Evolutionary conservation across 2,797 vertebrate species (phyloP), one percentile per base, ranked within the genome.

Genomic region (Cetoscarus ocellatus): DNA sequence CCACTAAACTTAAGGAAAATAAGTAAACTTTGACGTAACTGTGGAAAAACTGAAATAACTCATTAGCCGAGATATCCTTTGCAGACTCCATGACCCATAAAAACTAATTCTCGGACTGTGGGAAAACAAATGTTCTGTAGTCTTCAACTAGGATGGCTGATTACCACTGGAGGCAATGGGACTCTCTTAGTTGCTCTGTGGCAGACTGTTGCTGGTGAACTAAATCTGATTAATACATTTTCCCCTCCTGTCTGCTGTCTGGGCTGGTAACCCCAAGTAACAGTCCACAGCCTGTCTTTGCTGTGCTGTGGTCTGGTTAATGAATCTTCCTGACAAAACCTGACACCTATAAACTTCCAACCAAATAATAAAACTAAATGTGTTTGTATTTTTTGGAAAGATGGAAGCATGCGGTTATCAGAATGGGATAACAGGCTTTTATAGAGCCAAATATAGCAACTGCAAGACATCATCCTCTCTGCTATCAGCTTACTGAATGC

Each of bases 211-310:
- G 61, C 58, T 62, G 49, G 40, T 70, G 61, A 70, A 62, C 49
- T 62, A 54, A 79, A 78, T 75, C 69, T 73, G 84, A 84, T 89
- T 81, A 73, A 84, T 85, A 82, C 69, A 47, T 75, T 70, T 75
- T 73, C 64, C 36, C 51, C 62, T 42, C 61, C 27, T 69, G 75
- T 79, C 75, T 80, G 59, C 76, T 51, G 70, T 82, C 71, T 82
- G 64, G 39, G 48, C 59, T 40, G 62, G 80, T 83, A 75, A 83
- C 77, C 75, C 66, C 5, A 69, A 73, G 79, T 76, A 85, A 83
- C 82, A 10, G 79, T 53, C 67, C 49, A 40, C 51, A 70, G 69
- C 15, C 57, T 67, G 62, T 68, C 75, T 80, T 74, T 72, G 36
- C 54, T 54, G 78, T 71, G 61, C 56, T 69, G 78, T 39, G 74